A percentile compares a stretch with the other conserved stretches of the same genome.
Evolutionary conservation across 2,888 invertebrate species (phyloP).

Genomic region (Drosophila anomalata): DNA sequence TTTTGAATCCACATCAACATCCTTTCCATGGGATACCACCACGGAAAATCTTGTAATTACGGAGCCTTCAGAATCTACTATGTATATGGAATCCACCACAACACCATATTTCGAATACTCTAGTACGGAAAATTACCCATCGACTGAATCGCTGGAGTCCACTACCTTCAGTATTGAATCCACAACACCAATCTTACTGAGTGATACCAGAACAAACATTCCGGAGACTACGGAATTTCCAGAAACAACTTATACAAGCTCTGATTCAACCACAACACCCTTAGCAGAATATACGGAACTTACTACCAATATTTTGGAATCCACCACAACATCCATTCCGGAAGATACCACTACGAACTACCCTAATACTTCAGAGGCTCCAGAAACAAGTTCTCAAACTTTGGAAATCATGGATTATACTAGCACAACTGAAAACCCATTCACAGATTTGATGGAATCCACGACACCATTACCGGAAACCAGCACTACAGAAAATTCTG

Average conservation of each 20-base stretch:
- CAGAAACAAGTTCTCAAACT: too few relatives aligned
- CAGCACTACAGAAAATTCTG: not conserved
- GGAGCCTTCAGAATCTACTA: not conserved
- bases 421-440: not conserved
- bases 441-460: not conserved
- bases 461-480: not conserved
- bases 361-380: too few relatives aligned
- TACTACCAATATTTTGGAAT: not conserved
- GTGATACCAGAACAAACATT: not conserved
- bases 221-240: not conserved
- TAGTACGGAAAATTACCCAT: not conserved
- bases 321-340: not conserved
- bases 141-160: not conserved
- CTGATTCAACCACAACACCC: not conserved
- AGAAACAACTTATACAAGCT: not conserved
- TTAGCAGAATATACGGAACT: too few relatives aligned
- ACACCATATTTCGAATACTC: not conserved
- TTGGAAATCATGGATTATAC: too few relatives aligned
- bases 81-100: not conserved
- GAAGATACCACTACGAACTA: too few relatives aligned
- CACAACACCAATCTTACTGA: not conserved
- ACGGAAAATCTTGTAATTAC: not conserved
- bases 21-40: not conserved
- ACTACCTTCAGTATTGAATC: not conserved
- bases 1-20: conserved; percentile 2